Evolutionary conservation across 2,797 vertebrate species (phyloP).

Genomic region (Clarias laeviceps): DNA sequence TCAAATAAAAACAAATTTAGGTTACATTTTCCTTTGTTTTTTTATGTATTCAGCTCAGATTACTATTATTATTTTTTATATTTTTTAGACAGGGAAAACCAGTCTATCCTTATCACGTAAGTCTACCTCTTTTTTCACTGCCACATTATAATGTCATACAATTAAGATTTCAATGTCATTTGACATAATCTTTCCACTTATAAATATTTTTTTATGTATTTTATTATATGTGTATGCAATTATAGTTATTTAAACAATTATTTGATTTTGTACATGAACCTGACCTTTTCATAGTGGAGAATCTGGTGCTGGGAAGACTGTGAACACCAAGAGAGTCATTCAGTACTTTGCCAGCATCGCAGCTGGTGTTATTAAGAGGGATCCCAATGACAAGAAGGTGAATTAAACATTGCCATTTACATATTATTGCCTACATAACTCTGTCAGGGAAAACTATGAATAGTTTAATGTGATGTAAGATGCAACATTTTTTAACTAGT

Average conservation of each 20-base stretch:
- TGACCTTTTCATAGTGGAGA: slow-evolving; percentile 72
- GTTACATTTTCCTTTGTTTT: neutral
- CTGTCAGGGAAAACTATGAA: neutral
- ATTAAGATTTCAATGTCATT: neutral
- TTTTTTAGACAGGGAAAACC: slow-evolving; percentile 67
- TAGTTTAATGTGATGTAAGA: neutral
- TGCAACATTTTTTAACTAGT: neutral
- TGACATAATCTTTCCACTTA: too few relatives aligned
- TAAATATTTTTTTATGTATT: too few relatives aligned
- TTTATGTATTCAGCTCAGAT: neutral
- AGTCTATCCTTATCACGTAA: slow-evolving; percentile 70
- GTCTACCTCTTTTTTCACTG: slow-evolving; percentile 29
- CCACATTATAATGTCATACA: neutral
- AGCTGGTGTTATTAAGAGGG: slow-evolving; percentile 71
- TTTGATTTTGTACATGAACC: slow-evolving; percentile 36
- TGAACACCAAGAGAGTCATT: slow-evolving; percentile 84
- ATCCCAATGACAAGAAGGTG: slow-evolving; percentile 69
- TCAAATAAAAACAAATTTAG: neutral
- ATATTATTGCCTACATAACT: neutral
- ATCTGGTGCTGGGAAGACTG: slow-evolving; percentile 84
- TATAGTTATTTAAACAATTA: neutral
- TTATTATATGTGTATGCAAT: neutral
- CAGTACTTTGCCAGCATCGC: slow-evolving; percentile 82
- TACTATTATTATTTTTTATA: neutral
- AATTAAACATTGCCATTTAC: neutral